These are phyloP conservation scores for Chondrosia reniformis DNA, from an alignment of 37 sponge, comb jelly and placozoan species.

Conservation along the genomic window DNA sequence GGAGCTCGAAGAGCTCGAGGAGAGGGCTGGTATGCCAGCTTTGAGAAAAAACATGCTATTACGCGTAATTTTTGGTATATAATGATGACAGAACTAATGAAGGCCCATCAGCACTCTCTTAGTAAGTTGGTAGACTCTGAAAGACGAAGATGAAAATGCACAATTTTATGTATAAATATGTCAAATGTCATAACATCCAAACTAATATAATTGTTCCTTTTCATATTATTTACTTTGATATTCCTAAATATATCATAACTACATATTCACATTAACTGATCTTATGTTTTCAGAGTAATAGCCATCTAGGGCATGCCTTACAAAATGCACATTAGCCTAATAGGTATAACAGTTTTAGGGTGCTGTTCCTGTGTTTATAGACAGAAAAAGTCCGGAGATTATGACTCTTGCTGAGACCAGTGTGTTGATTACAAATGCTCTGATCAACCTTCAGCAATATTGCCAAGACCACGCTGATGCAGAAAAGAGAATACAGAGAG, in stretches of 20 bases:
- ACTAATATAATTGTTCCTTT: too few species aligned
- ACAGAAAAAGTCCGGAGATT: constrained; percentile 10
- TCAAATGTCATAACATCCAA: too few species aligned
- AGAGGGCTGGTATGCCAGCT: not conserved
- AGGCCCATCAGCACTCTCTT: not conserved
- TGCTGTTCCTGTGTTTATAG: not conserved
- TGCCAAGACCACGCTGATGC: constrained; percentile 1
- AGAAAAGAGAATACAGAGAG: not conserved
- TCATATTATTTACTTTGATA: too few species aligned
- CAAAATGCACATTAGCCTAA: not conserved
- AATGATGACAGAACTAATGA: constrained; percentile 3
- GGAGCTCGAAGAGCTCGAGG: not conserved
- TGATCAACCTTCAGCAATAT: not conserved
- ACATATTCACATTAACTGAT: too few species aligned
- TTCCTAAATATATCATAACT: too few species aligned
- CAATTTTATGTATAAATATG: too few species aligned
- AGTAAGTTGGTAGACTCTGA: too few species aligned
- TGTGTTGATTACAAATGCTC: not conserved
- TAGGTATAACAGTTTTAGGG: too few species aligned
- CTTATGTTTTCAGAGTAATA: not conserved
- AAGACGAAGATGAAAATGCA: too few species aligned
- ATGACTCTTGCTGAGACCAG: not conserved
- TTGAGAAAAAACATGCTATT: not conserved
- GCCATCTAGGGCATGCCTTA: not conserved
- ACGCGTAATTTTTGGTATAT: not conserved